Evolutionary conservation across 2,797 vertebrate genomes (phyloP).

Genomic region (Clarias platycephalus): DNA sequence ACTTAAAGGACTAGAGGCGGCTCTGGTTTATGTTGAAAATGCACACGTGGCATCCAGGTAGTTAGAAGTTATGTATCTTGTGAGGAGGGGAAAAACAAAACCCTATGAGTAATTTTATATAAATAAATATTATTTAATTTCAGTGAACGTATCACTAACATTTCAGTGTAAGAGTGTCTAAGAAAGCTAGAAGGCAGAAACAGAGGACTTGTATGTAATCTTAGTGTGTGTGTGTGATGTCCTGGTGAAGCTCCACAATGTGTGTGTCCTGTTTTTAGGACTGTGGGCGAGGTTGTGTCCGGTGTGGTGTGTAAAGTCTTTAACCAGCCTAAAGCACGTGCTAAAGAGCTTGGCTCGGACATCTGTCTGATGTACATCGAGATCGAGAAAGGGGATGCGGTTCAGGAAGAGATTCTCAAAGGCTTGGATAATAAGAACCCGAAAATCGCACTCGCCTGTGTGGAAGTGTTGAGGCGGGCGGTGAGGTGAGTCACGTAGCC

Average conservation of each 20-base stretch:
- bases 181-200: not conserved
- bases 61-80: conserved; percentile 53
- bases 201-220: no score
- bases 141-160: no score
- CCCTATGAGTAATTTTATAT: not conserved
- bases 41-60: conserved; percentile 93
- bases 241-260: not conserved
- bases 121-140: not conserved
- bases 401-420: conserved; percentile 94
- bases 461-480: conserved; percentile 87
- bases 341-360: conserved; percentile 91
- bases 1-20: conserved; percentile 94
- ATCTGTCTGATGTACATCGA: conserved; percentile 97
- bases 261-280: conserved; percentile 70
- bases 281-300: conserved; percentile 90
- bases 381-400: conserved; percentile 89
- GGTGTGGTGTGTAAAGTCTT: conserved; percentile 97
- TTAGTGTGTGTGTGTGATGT: not conserved
- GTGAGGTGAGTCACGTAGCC: conserved; percentile 79
- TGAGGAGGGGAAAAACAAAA: no score
- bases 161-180: not conserved
- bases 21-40: conserved; percentile 85
- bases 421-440: conserved; percentile 97
- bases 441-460: conserved; percentile 89
- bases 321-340: conserved; percentile 95